Conservation (phyloP, 2,888 invertebrate species). For the Mystacides longicornis region DNA sequence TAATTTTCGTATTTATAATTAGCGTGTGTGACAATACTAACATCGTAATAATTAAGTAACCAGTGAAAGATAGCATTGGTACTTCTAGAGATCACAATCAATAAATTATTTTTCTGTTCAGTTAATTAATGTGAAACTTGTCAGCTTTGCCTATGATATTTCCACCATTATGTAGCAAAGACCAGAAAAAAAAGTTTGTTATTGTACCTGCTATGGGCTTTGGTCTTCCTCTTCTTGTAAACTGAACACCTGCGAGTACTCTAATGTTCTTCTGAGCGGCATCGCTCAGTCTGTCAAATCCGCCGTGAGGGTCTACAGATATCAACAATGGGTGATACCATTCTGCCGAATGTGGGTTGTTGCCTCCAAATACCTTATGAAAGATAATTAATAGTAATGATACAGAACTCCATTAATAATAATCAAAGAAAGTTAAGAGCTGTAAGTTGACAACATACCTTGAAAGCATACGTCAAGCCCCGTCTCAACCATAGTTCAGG, state of each 20-base stretch:
- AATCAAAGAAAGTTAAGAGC: background rate
- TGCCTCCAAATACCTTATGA: slow-evolving; percentile 63
- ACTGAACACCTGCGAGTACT: slow-evolving; percentile 73
- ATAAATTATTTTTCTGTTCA: too few species aligned
- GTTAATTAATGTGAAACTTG: too few species aligned
- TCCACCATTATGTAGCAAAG: too few species aligned
- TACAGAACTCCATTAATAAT: too few species aligned
- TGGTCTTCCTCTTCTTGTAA: slow-evolving; percentile 74
- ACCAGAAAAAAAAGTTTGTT: background rate
- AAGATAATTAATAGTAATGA: background rate
- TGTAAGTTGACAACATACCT: slow-evolving; percentile 36
- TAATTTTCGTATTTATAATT: background rate
- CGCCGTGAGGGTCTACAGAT: slow-evolving; percentile 77
- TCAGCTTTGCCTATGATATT: too few species aligned
- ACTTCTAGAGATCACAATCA: too few species aligned
- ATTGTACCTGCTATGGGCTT: slow-evolving; percentile 62
- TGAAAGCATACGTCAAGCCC: slow-evolving; percentile 78
- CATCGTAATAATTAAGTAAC: too few species aligned
- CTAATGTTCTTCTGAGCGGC: slow-evolving; percentile 63
- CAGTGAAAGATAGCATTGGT: too few species aligned
- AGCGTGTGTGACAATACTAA: too few species aligned
- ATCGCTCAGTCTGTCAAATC: slow-evolving; percentile 66
- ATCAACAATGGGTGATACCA: slow-evolving; percentile 87
- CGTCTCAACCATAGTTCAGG: slow-evolving; percentile 83
- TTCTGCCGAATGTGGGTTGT: slow-evolving; percentile 78